Evolutionary conservation across 2,888 invertebrate species (phyloP).

Genomic region (Rhagophthalmus giganteus): DNA sequence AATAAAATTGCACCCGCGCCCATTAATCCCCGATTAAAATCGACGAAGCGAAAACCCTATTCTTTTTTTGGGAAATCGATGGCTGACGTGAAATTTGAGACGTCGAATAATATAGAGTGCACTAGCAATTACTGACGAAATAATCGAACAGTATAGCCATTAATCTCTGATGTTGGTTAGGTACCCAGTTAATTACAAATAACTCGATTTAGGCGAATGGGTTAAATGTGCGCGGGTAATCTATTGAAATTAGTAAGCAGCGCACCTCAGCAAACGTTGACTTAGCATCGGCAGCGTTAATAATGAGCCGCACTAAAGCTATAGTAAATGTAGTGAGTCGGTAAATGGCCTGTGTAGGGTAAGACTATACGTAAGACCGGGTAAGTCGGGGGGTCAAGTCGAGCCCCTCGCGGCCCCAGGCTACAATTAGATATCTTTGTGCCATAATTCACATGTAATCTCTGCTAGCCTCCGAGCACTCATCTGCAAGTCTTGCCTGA

Average conservation of each 20-base stretch:
- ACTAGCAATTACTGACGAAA: constrained; percentile 40
- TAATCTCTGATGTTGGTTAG: constrained; percentile 42
- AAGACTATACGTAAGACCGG: constrained; percentile 39
- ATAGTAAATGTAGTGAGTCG: constrained; percentile 54
- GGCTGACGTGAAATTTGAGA: constrained; percentile 8
- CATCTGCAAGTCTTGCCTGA: constrained; percentile 47
- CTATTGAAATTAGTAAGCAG: constrained; percentile 58
- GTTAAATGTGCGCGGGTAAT: constrained; percentile 57
- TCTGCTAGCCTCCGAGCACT: constrained; percentile 56
- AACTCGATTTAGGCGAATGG: constrained; percentile 57
- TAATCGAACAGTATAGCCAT: constrained; percentile 41
- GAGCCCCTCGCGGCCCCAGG: constrained; percentile 46
- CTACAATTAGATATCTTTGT: constrained; percentile 61
- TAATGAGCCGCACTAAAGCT: constrained; percentile 48
- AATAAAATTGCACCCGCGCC: too few species aligned
- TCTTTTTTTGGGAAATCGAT: not conserved
- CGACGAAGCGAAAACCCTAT: too few species aligned
- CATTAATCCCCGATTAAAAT: too few species aligned
- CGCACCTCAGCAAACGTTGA: constrained; percentile 56
- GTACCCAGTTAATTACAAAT: constrained; percentile 57
- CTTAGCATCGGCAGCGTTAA: constrained; percentile 52
- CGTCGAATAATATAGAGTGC: constrained; percentile 24
- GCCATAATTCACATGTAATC: constrained; percentile 66
- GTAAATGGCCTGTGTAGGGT: constrained; percentile 55
- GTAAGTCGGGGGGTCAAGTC: constrained; percentile 48